Base-by-base conservation (phyloP, 1,140 invertebrate genomes). In the Megalonaias nervosa region DNA sequence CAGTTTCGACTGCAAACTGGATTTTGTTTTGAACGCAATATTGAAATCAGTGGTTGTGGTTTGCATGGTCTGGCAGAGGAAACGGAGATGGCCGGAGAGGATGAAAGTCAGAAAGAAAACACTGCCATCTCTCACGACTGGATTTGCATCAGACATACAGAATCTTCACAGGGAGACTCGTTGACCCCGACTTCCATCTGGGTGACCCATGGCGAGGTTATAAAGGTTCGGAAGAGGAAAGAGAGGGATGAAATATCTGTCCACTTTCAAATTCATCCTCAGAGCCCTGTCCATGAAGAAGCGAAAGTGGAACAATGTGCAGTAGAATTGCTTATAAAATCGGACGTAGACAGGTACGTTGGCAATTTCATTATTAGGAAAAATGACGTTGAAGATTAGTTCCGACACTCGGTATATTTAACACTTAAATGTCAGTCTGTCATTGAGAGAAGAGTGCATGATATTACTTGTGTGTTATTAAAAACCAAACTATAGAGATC, bases 31-130 rank as follows among this genome's bases (percentile, higher is more conserved):
- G 48, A 57, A 1, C 64, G 74, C 12, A 69, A 72, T 57, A 82
- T 82, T 55, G 77, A 81, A 23, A 71, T 81, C n/a, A 73, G 71
- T 9, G 80, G 80, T 11, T 26, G 38, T 48, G 38, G 38, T 48
- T 4, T 48, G 0, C 9, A 48, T 48, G 38, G 38, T 48, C 0
- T 48, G 38, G 38, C 38, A 48, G 38, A 62, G 12, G 60, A 21
- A 3, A 69, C 59, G 14, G 71, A 64, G n/a, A 71, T 48, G 16
- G 67, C 70, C 14, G 48, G 67, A 14, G 56, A 65, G 21, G 26
- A 74, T 19, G 69, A 71, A 21, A 16, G 19, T 48, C 9, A n/a
- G 5, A 11, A 26, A 16, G 58, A 38, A 21, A 59, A 13, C 23
- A 64, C n/a, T 9, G 13, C 26, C 5, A 14, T 16, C 11, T 73